Base-by-base conservation (phyloP, 2,888 invertebrate genomes). In the Rotaria magnacalcarata region DNA sequence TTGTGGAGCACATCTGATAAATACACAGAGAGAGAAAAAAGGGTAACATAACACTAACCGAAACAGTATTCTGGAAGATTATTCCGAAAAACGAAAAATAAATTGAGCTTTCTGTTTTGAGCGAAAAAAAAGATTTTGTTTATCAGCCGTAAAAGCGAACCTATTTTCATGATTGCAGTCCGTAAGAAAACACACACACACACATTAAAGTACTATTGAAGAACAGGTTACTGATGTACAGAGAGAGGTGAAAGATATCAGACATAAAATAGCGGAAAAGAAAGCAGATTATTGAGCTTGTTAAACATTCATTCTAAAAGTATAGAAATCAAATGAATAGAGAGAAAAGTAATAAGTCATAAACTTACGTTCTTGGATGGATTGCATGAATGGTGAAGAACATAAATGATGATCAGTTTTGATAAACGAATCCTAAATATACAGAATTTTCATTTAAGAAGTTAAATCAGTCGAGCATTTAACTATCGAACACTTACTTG, bases 191-290 rank as follows among this genome's bases (percentile, higher is more conserved):
- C 8, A 67, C 34, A 16, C 67, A 60, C n/a, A 60, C n/a, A 34
- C 27, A 41, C 27, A 27, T 16, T 67, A 16, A 19, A 67, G 34
- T 67, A 67, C 67, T 67, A 67, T 67, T 67, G 34, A 34, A 67
- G 7, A 67, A 67, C 5, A 41, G 34, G 19, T 41, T 67, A 67
- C 27, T 27, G 34, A 67, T 67, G 34, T 67, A 41, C 67, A 67
- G n/a, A 67, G 10, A 67, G 7, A 67, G 27, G 67, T 67, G 67
- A 67, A 34, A 67, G 14, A 67, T 67, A 67, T 67, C 67, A 67
- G 67, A 67, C 67, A 67, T 67, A 67, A 67, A 67, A 67, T 34
- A 41, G 34, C 34, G 67, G 67, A 67, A 67, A 67, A 67, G 34
- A 41, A 24, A 11, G 8, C 0, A 50, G 50, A 50, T 50, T 14